Evolutionary conservation across 2,113 vertebrate species (phyloP), one percentile per base, ranked within the genome.

Genomic region (Lichenostomus cassidix): DNA sequence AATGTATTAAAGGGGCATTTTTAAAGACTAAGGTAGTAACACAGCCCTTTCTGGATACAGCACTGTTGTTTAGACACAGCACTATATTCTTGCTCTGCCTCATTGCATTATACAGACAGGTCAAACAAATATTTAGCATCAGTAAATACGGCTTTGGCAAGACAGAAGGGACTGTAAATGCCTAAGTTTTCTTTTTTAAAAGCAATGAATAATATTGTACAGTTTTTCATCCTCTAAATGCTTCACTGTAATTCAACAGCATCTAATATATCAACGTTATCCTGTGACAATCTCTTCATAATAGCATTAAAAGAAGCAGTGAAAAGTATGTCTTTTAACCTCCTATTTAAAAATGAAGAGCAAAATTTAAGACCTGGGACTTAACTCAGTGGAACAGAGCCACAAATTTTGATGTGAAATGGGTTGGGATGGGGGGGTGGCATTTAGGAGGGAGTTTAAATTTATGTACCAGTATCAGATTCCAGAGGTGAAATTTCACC

Each of bases 401-500:
- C 50, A 87, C 5, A 84, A 74, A 81, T 81, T 67, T 44, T 78
- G 25, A 82, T 29, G 29, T 52, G 46, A 80, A 80, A 64, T 23
- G 12, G 24, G 2, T 2, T 39, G 6, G 14, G 10, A 21, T 10
- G 22, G 47, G 47, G 47, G 47, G 47, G 11, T 6, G 19, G 2
- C 21, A 12, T 46, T 82, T 50, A 37, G 41, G 31, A 85, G n/a
- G 16, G 27, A 75, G 9, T 15, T 87, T 65, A 24, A 87, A 84
- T 87, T 91, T 56, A 70, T 87, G 46, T 28, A 52, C 19, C 29
- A 24, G 53, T 68, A 58, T 83, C 87, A 39, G 69, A 75, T 94
- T 89, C 69, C 73, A 92, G 56, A 81, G 87, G 42, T 92, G 90
- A 89, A 87, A 89, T 81, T 91, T 81, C 83, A 96, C 46, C 89